Percentiles rank a stretch among this genome's conserved stretches.
Evolutionary conservation across 1,140 invertebrate genomes (phyloP).

Genomic region (Lepidostoma basale): DNA sequence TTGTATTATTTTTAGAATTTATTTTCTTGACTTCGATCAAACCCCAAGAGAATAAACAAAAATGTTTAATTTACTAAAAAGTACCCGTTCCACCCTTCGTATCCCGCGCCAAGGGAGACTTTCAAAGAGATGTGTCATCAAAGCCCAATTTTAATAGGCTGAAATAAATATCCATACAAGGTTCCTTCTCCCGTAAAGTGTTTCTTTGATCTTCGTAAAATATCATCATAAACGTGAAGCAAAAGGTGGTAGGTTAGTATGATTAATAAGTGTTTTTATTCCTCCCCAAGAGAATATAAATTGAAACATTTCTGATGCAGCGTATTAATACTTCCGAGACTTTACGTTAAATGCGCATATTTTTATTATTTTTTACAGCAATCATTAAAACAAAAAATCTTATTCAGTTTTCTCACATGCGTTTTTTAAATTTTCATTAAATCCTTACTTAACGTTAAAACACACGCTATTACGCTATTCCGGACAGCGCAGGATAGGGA

Average conservation of each 20-base stretch:
- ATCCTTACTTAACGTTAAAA: too few relatives aligned
- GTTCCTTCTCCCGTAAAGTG: not conserved
- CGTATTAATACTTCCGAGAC: too few relatives aligned
- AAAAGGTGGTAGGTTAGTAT: not conserved
- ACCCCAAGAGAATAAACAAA: not conserved
- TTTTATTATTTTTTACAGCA: too few relatives aligned
- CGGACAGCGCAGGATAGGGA: too few relatives aligned
- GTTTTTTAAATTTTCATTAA: too few relatives aligned
- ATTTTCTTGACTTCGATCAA: not conserved
- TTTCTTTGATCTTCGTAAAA: constrained; percentile 15
- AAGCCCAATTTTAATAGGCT: constrained; percentile 1
- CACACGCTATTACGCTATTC: too few relatives aligned
- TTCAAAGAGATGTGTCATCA: constrained; percentile 20
- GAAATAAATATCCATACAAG: constrained; percentile 13
- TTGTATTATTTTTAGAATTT: too few relatives aligned
- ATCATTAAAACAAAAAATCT: too few relatives aligned
- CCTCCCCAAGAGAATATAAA: not conserved
- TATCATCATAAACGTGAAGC: not conserved
- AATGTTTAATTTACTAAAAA: not conserved
- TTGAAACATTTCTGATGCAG: not conserved
- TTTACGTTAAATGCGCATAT: too few relatives aligned
- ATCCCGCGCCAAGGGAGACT: not conserved
- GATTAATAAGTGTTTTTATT: constrained; percentile 10
- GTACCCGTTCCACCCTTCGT: not conserved
- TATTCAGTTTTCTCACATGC: too few relatives aligned